A percentile compares a stretch with the other conserved stretches of the same genome.
Conservation (phyloP, 2,888 invertebrate species). For the Drosophila atripex region DNA sequence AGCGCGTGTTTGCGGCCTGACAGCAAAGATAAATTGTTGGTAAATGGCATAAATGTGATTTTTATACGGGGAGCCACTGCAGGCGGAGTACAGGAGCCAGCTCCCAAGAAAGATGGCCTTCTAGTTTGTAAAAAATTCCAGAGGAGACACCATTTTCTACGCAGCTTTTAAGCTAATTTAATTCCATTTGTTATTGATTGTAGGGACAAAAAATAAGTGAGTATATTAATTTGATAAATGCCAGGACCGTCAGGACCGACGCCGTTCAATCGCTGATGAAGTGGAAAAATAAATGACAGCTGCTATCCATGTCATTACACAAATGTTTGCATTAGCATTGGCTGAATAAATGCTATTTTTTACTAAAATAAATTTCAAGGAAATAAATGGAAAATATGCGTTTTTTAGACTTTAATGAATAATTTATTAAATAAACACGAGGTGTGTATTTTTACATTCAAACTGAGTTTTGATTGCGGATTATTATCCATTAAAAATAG, state of each 20-base stretch:
- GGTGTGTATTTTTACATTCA: no score
- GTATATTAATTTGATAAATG: slow-evolving; percentile 10
- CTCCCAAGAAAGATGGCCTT: slow-evolving; percentile 12
- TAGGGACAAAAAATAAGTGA: background rate
- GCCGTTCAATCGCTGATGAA: background rate
- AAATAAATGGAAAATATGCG: background rate
- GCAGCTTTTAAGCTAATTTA: slow-evolving; percentile 54
- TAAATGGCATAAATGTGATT: slow-evolving; percentile 79
- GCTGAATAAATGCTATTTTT: background rate
- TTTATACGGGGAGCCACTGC: slow-evolving; percentile 52
- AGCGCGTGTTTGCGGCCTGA: slow-evolving; percentile 67
- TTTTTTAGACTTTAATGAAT: background rate
- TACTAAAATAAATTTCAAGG: background rate
- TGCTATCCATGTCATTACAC: background rate
- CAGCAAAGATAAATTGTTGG: slow-evolving; percentile 77
- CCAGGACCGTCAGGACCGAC: slow-evolving; percentile 8
- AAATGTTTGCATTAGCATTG: background rate
- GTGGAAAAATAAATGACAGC: slow-evolving; percentile 4
- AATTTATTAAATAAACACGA: background rate
- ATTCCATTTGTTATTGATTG: slow-evolving; percentile 34
- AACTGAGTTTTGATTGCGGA: no score
- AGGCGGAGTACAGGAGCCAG: background rate
- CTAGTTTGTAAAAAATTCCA: slow-evolving; percentile 49
- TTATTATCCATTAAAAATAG: no score
- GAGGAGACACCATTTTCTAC: slow-evolving; percentile 19